Evolutionary conservation across 2,888 invertebrate genomes (phyloP).

Genomic region (Drosophila affinis): DNA sequence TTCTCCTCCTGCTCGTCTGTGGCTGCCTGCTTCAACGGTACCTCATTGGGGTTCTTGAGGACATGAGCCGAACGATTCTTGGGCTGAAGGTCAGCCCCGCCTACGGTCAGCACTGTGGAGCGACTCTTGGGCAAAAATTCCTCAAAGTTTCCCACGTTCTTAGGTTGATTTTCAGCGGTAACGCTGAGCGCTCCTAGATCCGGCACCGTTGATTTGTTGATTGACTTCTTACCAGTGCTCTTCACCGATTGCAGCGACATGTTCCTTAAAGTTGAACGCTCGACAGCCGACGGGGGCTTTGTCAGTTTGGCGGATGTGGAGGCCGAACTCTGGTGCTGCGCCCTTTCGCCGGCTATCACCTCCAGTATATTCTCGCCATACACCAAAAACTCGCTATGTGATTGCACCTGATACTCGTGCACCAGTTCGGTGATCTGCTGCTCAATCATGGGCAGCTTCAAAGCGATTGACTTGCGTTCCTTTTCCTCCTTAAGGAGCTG

Average conservation of each 20-base stretch:
- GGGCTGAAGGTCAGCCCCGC: constrained; percentile 1
- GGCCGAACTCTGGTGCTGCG: constrained; percentile 84
- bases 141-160: constrained; percentile 26
- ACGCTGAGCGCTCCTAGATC: not conserved
- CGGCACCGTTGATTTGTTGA: constrained; percentile 55
- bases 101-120: constrained; percentile 47
- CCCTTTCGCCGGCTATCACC: constrained; percentile 87
- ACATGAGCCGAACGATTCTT: not conserved
- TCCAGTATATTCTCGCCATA: constrained; percentile 87
- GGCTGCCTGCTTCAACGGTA: not conserved
- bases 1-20: not conserved
- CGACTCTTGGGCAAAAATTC: constrained; percentile 44
- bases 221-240: constrained; percentile 60
- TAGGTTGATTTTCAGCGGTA: constrained; percentile 26
- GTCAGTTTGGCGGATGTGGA: constrained; percentile 35
- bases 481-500: constrained; percentile 93
- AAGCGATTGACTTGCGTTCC: constrained; percentile 90
- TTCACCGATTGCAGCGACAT: constrained; percentile 63
- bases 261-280: constrained; percentile 55
- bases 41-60: not conserved
- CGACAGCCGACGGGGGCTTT: constrained; percentile 45
- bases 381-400: constrained; percentile 86
- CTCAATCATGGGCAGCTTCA: constrained; percentile 90
- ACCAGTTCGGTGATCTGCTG: constrained; percentile 86
- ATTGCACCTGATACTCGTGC: constrained; percentile 85